Evolutionary conservation across 1,140 invertebrate species (phyloP).

Genomic region (Drosophila navojoa): DNA sequence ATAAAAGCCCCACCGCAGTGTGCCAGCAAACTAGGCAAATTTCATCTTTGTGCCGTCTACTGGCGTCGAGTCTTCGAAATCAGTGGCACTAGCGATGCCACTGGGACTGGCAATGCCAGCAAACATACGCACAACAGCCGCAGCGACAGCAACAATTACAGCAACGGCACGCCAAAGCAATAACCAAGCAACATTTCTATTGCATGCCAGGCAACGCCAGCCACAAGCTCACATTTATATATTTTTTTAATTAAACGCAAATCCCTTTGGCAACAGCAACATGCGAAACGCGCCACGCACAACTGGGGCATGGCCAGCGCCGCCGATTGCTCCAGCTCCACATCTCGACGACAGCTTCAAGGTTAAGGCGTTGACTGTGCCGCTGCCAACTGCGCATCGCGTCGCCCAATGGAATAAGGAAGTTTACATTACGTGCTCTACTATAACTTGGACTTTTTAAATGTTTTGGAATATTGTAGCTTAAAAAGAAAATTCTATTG

Average conservation of each 20-base stretch:
- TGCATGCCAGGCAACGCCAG: constrained; percentile 68
- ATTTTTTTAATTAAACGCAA: constrained; percentile 80
- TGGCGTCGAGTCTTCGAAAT: constrained; percentile 45
- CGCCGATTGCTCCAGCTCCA: constrained; percentile 22
- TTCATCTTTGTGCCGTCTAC: constrained; percentile 39
- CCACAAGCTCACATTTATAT: constrained; percentile 67
- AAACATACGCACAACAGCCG: constrained; percentile 37
- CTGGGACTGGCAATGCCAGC: neutral
- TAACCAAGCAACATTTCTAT: constrained; percentile 75
- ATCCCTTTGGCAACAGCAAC: constrained; percentile 64
- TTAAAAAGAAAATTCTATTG: neutral
- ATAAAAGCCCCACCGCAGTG: constrained; percentile 48
- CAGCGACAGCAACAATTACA: constrained; percentile 43
- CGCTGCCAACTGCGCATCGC: constrained; percentile 1
- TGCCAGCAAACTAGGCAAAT: constrained; percentile 35
- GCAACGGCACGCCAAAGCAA: constrained; percentile 57
- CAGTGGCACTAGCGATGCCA: constrained; percentile 10
- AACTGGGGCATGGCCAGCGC: constrained; percentile 37
- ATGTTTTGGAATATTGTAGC: neutral
- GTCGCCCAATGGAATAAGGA: neutral
- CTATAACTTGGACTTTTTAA: neutral
- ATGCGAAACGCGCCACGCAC: constrained; percentile 62
- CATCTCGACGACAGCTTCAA: constrained; percentile 62
- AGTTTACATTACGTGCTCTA: neutral
- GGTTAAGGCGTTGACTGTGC: constrained; percentile 60